phyloP scores from a whole-genome alignment of 2,113 vertebrate genomes.

The Ibidorhyncha struthersii region DNA sequence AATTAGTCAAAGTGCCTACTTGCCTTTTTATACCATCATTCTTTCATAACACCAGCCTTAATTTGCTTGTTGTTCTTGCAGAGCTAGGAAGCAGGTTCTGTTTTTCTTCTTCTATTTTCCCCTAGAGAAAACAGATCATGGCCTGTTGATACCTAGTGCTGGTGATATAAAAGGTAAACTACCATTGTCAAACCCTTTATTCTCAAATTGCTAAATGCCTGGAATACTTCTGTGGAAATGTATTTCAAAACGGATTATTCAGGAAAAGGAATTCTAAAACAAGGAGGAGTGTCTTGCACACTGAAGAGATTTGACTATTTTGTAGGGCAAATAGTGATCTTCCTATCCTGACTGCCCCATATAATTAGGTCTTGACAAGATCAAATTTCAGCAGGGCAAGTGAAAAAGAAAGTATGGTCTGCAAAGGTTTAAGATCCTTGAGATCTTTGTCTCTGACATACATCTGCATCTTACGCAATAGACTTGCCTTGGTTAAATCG shows the following conservation, averaged over 20 bases:
- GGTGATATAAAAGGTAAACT: not conserved
- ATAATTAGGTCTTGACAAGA: not conserved
- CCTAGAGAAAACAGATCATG: not conserved
- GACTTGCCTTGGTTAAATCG: not conserved
- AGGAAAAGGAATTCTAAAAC: not conserved
- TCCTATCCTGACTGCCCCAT: not conserved
- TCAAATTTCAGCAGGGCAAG: not conserved
- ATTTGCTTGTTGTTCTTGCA: not conserved
- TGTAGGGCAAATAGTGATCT: not conserved
- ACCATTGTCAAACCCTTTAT: not conserved
- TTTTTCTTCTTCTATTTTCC: not conserved
- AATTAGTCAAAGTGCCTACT: not conserved
- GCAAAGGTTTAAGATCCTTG: not conserved
- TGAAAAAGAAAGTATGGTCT: not conserved
- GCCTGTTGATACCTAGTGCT: not conserved
- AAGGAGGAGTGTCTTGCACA: not conserved
- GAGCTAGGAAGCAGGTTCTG: not conserved
- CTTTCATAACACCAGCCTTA: not conserved
- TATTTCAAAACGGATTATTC: not conserved
- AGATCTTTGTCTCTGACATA: not conserved
- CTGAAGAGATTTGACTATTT: not conserved
- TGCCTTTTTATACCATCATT: not conserved
- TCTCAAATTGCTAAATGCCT: not conserved
- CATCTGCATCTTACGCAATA: not conserved
- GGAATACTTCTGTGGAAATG: not conserved